Evolutionary conservation across 1,140 invertebrate species (phyloP).

Genomic region (Coenobita brevimanus): DNA sequence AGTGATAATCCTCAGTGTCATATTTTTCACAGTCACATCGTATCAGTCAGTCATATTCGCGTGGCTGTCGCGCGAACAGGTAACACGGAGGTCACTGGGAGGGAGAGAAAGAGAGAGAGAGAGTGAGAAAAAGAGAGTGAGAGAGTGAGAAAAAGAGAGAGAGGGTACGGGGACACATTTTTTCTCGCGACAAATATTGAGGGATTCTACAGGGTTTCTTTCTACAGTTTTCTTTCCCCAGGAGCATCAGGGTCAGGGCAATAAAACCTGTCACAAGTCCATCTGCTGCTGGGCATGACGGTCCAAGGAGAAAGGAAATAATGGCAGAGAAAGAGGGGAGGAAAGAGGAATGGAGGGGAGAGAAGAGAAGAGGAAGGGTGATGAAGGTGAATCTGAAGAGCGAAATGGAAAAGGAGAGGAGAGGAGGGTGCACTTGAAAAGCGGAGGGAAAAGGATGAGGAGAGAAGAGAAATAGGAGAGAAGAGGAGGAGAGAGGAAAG

Average conservation of each 20-base stretch:
- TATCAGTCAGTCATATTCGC: slow-evolving; percentile 28
- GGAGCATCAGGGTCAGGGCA: slow-evolving; percentile 4
- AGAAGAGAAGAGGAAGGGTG: too few species aligned
- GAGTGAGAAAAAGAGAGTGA: neutral
- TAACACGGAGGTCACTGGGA: neutral
- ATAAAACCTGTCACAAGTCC: slow-evolving; percentile 48
- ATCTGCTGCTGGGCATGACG: slow-evolving; percentile 6
- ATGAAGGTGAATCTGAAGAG: too few species aligned
- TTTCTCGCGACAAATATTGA: neutral
- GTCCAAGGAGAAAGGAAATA: neutral
- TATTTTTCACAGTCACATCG: neutral
- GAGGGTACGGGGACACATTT: neutral
- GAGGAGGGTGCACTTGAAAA: too few species aligned
- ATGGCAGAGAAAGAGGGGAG: too few species aligned
- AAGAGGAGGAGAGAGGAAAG: too few species aligned
- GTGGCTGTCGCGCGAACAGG: slow-evolving; percentile 55
- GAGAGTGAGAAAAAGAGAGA: too few species aligned
- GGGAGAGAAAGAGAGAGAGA: neutral
- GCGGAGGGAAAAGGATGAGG: too few species aligned
- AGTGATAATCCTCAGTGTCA: too few species aligned
- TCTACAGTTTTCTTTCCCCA: neutral
- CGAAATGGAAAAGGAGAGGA: too few species aligned
- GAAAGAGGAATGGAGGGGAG: too few species aligned
- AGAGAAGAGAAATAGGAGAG: too few species aligned
- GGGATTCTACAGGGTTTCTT: neutral